Conservation (phyloP, 2,113 vertebrate genomes). For the Poecile atricapillus region DNA sequence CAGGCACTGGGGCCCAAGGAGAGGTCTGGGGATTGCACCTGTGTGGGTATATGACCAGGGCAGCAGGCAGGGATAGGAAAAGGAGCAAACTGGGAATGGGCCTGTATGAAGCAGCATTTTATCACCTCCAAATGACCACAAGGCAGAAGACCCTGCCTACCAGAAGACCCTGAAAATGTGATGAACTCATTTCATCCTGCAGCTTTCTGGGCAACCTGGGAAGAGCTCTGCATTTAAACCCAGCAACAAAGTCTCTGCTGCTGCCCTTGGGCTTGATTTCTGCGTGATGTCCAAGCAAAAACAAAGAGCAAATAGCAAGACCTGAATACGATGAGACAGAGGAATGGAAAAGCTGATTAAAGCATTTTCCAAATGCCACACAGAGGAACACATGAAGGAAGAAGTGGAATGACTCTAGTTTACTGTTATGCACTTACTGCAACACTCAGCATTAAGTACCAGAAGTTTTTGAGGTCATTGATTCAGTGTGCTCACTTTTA, state of each 20-base stretch:
- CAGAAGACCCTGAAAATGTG: not conserved
- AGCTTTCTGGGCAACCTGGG: not conserved
- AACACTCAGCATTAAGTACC: not conserved
- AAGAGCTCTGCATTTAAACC: not conserved
- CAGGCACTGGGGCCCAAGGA: not conserved
- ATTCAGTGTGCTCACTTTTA: not conserved
- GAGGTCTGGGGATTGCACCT: fast-evolving
- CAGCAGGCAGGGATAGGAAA: not conserved
- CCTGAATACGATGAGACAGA: not conserved
- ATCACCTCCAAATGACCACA: not conserved
- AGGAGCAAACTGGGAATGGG: not conserved
- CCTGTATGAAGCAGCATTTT: not conserved
- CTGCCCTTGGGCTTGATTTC: not conserved
- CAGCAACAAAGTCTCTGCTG: not conserved
- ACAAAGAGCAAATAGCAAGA: not conserved
- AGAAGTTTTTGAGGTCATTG: not conserved
- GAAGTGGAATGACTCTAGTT: not conserved
- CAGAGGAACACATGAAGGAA: not conserved
- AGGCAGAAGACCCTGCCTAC: not conserved
- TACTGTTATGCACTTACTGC: not conserved
- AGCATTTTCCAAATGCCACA: not conserved
- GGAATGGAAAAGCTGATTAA: not conserved
- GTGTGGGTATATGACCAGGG: fast-evolving
- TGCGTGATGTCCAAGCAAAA: not conserved
- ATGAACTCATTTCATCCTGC: not conserved